These are phyloP conservation scores for Buteo buteo DNA, from an alignment of 2,113 vertebrate species.

Conservation along the genomic window DNA sequence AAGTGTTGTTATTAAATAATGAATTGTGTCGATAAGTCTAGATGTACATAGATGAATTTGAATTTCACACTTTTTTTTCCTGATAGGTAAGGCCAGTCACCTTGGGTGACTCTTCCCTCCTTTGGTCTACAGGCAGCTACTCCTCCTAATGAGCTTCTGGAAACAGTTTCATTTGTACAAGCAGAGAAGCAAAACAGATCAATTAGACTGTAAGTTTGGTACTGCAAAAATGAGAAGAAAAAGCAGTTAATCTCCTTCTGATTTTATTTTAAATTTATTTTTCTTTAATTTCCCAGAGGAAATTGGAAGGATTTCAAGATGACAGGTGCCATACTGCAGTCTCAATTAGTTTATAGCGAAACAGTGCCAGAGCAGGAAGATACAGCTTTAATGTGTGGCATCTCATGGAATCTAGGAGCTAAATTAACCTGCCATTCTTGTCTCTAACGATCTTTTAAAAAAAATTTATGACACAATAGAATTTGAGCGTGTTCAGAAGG, in stretches of 20 bases:
- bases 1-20: neutral
- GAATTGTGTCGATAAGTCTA: neutral
- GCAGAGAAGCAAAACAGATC: neutral
- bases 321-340: neutral
- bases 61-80: neutral
- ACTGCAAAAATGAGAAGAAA: neutral
- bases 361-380: neutral
- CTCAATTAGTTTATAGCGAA: conserved; percentile 2
- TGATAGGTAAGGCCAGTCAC: neutral
- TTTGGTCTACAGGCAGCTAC: neutral
- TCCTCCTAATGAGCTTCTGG: neutral
- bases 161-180: neutral
- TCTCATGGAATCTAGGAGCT: neutral
- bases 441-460: neutral
- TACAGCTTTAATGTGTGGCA: neutral
- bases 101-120: neutral
- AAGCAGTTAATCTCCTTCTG: neutral
- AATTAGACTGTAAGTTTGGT: neutral
- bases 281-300: neutral
- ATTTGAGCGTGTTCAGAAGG: neutral
- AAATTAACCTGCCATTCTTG: neutral
- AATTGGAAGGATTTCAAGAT: neutral
- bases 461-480: neutral
- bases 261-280: neutral
- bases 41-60: neutral